These are phyloP conservation scores for Aphelocoma californica DNA, from an alignment of 2,797 vertebrate genomes.

Conservation along the genomic window DNA sequence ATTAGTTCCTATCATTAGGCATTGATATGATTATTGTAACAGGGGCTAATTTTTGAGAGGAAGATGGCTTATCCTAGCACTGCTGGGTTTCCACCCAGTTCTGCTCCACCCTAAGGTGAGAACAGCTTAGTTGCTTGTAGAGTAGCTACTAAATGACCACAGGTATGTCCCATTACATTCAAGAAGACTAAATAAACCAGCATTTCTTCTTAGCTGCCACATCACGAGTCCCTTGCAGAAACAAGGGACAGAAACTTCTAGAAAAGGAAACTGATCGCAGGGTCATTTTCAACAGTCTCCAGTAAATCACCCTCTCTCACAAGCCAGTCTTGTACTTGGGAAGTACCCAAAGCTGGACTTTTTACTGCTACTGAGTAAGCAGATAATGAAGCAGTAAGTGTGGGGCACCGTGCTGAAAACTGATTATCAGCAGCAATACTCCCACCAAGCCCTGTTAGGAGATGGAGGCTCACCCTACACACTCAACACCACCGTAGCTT, in stretches of 20 bases:
- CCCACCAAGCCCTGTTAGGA: neutral
- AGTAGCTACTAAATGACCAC: neutral
- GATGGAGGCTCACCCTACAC: neutral
- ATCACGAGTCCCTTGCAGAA: neutral
- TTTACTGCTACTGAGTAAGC: neutral
- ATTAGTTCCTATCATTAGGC: neutral
- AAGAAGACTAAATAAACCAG: neutral
- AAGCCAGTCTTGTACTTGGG: neutral
- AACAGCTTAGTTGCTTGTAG: neutral
- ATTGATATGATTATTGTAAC: neutral
- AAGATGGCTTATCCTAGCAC: neutral
- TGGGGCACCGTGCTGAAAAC: neutral
- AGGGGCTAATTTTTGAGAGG: neutral
- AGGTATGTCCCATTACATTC: fast-evolving
- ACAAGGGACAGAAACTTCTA: neutral
- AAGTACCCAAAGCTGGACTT: neutral
- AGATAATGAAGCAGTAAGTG: neutral
- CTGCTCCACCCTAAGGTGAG: neutral
- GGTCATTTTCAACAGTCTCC: neutral
- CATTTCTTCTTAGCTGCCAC: neutral
- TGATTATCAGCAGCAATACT: neutral
- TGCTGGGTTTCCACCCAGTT: neutral
- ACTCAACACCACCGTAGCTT: neutral
- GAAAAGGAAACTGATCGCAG: neutral
- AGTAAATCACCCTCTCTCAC: neutral